Base-by-base conservation (phyloP, 2,888 invertebrate species). In the Cepaea hortensis region DNA sequence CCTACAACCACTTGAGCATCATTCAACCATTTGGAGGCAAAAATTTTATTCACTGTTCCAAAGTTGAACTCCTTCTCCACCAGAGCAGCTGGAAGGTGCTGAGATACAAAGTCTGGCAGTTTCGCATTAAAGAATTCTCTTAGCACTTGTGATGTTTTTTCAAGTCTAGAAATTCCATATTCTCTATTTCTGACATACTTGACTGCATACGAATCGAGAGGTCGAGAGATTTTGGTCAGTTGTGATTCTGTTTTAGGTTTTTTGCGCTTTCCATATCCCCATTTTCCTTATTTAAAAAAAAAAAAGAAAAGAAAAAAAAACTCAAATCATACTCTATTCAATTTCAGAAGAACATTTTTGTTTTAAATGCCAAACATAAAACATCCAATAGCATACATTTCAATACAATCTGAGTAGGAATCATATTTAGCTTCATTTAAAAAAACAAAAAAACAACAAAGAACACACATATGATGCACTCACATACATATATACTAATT, bases 11-110 rank as follows among this genome's bases (percentile, higher is more conserved):
- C 97, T 95, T 98, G 98, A 92, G 98, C 96, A 95, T 98, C 97
- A 91, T 97, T 98, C 72, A 99, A 96, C 98, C 99, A 99, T 94
- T 98, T 97, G 0, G 98, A 98, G 94, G 98, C 98, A 95, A 98
- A 99, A n/a, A 95, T 92, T 92, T 95, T 95, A 90, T 95, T 95
- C 20, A 93, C 92, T 70, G 90, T 89, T 76, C 93, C 93, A n/a
- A 94, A 88, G 46, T 88, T 73, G 87, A 91, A 93, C 86, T 93
- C 92, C 77, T 89, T 91, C 87, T 94, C 93, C 65, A 85, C 81
- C 55, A 94, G 89, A 18, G 93, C 85, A 15, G 90, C 88, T 48
- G 94, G 94, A 88, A 94, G 89, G 61, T 90, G 91, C 65, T 90
- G 89, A 5, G 93, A 90, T 3, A 91, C 89, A 90, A 91, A 91